A percentile compares a stretch with the other conserved stretches of the same genome.
Conservation (phyloP, 2,797 vertebrate genomes). For the Gastrophryne carolinensis region DNA sequence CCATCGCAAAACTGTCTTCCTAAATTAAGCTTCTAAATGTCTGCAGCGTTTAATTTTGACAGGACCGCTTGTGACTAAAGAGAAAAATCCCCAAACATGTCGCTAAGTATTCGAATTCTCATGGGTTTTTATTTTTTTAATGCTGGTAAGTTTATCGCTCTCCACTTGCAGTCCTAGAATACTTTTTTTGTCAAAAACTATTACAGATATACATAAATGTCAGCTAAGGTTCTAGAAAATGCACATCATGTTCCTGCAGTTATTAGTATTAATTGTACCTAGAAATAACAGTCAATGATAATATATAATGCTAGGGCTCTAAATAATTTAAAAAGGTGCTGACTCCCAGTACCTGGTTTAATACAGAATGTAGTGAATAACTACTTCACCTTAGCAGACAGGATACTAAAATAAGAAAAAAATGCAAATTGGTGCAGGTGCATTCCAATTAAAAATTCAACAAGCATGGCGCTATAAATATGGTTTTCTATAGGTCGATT, state of each 20-base stretch:
- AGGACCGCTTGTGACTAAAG: slow-evolving; percentile 16
- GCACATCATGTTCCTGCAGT: neutral
- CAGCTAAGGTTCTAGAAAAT: neutral
- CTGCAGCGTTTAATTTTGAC: slow-evolving; percentile 44
- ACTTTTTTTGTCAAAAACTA: slow-evolving; percentile 10
- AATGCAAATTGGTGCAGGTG: neutral
- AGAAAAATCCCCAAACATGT: slow-evolving; percentile 20
- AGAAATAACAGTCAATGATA: neutral
- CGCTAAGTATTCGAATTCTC: slow-evolving; percentile 1
- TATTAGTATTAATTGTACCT: slow-evolving; percentile 11
- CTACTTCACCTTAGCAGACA: neutral
- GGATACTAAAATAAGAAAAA: neutral
- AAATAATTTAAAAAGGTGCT: slow-evolving; percentile 16
- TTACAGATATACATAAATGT: neutral
- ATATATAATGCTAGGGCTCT: neutral
- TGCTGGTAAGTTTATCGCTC: slow-evolving; percentile 11
- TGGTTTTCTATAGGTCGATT: neutral
- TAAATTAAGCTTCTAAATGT: slow-evolving; percentile 47
- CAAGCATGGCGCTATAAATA: neutral
- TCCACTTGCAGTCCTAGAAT: neutral
- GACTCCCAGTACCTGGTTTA: slow-evolving; percentile 11
- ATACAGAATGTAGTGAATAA: slow-evolving; percentile 5
- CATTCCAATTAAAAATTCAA: slow-evolving; percentile 10
- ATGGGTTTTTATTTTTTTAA: slow-evolving; percentile 14
- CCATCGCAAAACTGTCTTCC: slow-evolving; percentile 31